Conservation (phyloP, 2,888 invertebrate genomes). For the Hedya salicella region DNA sequence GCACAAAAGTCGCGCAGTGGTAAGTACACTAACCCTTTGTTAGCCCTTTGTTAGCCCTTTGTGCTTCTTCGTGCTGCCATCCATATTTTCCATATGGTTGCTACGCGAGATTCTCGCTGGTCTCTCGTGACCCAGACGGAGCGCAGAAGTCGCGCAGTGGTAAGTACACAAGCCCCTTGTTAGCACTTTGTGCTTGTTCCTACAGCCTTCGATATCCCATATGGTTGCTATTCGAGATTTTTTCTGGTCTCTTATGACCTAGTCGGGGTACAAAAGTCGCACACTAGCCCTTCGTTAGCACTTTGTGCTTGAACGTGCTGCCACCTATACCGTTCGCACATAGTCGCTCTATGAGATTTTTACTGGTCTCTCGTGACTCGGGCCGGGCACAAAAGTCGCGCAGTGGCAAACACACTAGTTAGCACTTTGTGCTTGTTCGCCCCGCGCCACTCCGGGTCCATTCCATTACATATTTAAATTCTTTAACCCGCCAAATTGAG, state of each 20-base stretch:
- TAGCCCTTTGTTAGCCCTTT: slow-evolving; percentile 63
- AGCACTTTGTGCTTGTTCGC: slow-evolving; percentile 55
- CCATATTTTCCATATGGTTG: too few relatives aligned
- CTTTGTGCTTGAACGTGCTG: too few relatives aligned
- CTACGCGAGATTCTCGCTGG: not conserved
- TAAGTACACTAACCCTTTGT: slow-evolving; percentile 59
- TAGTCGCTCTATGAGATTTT: not conserved
- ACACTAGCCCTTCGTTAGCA: too few relatives aligned
- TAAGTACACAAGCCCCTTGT: too few relatives aligned
- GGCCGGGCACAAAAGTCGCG: slow-evolving; percentile 47
- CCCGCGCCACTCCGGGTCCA: slow-evolving; percentile 49
- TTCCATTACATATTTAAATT: slow-evolving; percentile 67
- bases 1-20: slow-evolving; percentile 50
- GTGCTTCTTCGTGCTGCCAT: slow-evolving; percentile 46
- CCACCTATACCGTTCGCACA: too few relatives aligned
- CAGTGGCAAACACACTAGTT: slow-evolving; percentile 59
- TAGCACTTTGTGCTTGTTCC: too few relatives aligned
- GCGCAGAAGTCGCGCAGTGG: slow-evolving; percentile 46
- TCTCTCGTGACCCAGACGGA: slow-evolving; percentile 37
- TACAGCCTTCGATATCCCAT: too few relatives aligned
- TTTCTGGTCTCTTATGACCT: too few relatives aligned
- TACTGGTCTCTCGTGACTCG: slow-evolving; percentile 35
- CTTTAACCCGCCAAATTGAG: slow-evolving; percentile 59
- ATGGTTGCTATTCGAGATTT: too few relatives aligned
- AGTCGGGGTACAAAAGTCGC: too few relatives aligned